phyloP scores from a whole-genome alignment of 92 coral and sea anemone species.

The Virgularia gustaviana region DNA sequence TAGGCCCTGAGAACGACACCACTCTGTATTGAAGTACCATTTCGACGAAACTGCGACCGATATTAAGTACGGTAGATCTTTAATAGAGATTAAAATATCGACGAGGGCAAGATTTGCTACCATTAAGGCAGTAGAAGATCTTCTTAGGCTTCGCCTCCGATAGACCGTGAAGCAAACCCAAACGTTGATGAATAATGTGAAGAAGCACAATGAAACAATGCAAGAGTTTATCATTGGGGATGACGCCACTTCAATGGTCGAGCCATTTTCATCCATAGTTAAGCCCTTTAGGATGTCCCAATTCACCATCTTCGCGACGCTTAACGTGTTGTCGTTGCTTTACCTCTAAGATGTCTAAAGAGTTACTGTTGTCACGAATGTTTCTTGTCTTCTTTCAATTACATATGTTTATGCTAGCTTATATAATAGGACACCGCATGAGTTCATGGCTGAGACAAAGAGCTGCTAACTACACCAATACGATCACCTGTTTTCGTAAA shows the following conservation, averaged over 20 bases:
- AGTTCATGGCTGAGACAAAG: too few species aligned
- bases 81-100: constrained; percentile 86
- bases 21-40: constrained; percentile 96
- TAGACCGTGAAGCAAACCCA: constrained; percentile 82
- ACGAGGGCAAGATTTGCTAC: constrained; percentile 95
- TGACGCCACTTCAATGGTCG: constrained; percentile 69
- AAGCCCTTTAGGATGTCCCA: background rate
- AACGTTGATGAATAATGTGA: constrained; percentile 75
- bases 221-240: constrained; percentile 72
- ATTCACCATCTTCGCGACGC: too few species aligned
- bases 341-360: too few species aligned
- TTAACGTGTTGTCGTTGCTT: too few species aligned
- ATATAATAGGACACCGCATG: too few species aligned
- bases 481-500: too few species aligned
- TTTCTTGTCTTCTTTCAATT: too few species aligned
- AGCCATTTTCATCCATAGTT: background rate
- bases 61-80: constrained; percentile 80
- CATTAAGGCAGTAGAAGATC: constrained; percentile 85
- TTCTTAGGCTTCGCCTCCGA: constrained; percentile 83
- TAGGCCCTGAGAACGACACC: constrained; percentile 95
- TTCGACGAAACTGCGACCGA: constrained; percentile 74
- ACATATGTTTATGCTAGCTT: too few species aligned
- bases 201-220: constrained; percentile 70
- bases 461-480: too few species aligned
- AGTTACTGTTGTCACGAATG: too few species aligned